phyloP scores from a whole-genome alignment of 37 sponge, comb jelly and placozoan genomes.

The Ephydatia muelleri region DNA sequence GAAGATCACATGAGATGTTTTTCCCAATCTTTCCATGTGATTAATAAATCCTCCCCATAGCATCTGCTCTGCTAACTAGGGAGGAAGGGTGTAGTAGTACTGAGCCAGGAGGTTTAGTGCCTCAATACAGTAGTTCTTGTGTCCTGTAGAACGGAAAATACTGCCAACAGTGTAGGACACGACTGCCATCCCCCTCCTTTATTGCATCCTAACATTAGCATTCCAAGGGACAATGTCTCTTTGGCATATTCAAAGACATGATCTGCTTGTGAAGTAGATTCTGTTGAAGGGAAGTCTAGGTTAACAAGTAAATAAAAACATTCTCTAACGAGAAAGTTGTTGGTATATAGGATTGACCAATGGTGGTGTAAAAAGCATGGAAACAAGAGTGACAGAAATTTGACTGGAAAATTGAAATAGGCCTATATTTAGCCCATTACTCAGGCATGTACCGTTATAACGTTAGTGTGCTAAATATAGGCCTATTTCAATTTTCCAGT shows the following conservation, averaged over 20 bases:
- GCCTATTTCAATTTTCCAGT: too few species aligned
- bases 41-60: conserved; percentile 37
- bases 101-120: too few species aligned
- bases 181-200: conserved; percentile 40
- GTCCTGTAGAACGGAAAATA: conserved; percentile 30
- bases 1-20: conserved; percentile 44
- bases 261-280: conserved; percentile 23
- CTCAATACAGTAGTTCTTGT: conserved; percentile 38
- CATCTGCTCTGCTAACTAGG: conserved; percentile 28
- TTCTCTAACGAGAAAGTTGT: too few species aligned
- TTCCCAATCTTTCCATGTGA: conserved; percentile 15
- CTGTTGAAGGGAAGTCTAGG: not conserved
- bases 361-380: too few species aligned
- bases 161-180: conserved; percentile 48
- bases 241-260: conserved; percentile 34
- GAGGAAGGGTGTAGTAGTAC: conserved; percentile 27
- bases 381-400: too few species aligned
- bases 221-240: too few species aligned
- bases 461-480: too few species aligned
- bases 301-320: too few species aligned
- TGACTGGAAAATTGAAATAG: too few species aligned
- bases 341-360: too few species aligned
- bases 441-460: too few species aligned
- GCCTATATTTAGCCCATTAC: too few species aligned
- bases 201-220: conserved; percentile 50